A percentile compares a stretch with the other conserved stretches of the same genome.
phyloP scores from a whole-genome alignment of 2,888 invertebrate species.

The Capitulum mitella region DNA sequence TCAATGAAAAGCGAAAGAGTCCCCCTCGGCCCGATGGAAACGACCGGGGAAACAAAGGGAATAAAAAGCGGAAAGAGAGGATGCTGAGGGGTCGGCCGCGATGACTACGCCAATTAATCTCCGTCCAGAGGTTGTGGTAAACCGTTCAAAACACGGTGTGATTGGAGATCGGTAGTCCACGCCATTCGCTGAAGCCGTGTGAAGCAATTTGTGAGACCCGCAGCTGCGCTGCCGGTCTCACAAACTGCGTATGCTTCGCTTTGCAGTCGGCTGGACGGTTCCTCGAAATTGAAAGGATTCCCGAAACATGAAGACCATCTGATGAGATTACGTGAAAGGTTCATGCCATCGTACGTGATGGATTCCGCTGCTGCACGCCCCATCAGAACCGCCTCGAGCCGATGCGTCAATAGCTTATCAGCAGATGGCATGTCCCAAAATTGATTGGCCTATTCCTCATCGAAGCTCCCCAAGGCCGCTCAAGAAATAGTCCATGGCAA shows the following conservation, averaged over 20 bases:
- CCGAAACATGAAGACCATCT: no score
- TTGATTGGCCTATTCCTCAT: neutral
- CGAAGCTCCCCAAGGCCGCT: no score
- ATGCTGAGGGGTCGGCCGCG: neutral
- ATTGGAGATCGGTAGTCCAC: neutral
- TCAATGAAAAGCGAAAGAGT: constrained; percentile 17
- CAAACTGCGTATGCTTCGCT: no score
- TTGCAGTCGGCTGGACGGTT: no score
- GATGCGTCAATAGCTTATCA: neutral
- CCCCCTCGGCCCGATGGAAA: neutral
- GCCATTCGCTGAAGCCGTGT: no score
- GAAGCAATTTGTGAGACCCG: no score
- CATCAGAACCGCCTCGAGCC: neutral
- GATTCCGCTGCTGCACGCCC: no score
- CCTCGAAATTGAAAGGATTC: no score
- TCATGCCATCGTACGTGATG: no score
- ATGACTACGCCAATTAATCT: constrained; percentile 12
- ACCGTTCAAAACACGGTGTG: neutral
- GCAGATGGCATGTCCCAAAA: neutral
- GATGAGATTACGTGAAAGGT: no score
- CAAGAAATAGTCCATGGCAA: no score
- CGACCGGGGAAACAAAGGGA: constrained; percentile 14
- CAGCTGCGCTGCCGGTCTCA: no score
- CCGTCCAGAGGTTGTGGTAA: neutral
- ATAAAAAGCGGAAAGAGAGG: constrained; percentile 17